Evolutionary conservation across 1,140 invertebrate genomes (phyloP).

Genomic region (Drosophila pseudoananassae): DNA sequence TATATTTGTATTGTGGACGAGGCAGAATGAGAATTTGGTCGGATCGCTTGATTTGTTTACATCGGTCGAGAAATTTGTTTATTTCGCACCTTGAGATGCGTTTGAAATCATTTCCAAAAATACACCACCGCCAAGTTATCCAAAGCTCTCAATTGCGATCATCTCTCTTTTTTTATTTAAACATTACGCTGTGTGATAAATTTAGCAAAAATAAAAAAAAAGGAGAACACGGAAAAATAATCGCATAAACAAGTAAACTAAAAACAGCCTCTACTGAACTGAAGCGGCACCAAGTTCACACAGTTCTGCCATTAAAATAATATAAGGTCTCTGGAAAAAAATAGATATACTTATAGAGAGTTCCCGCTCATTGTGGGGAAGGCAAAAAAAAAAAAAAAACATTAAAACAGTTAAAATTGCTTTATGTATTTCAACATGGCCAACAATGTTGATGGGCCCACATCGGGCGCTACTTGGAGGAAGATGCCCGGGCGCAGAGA

Average conservation of each 20-base stretch:
- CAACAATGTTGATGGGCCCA: slow-evolving; percentile 45
- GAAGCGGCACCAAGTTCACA: slow-evolving; percentile 58
- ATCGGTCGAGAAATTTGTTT: slow-evolving; percentile 63
- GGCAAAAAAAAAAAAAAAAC: slow-evolving; percentile 22
- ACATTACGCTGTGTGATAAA: slow-evolving; percentile 47
- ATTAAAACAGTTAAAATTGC: slow-evolving; percentile 80
- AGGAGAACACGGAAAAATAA: slow-evolving; percentile 49
- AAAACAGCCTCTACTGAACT: slow-evolving; percentile 12
- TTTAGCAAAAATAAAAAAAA: slow-evolving; percentile 61
- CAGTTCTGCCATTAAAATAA: slow-evolving; percentile 65
- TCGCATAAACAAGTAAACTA: slow-evolving; percentile 65
- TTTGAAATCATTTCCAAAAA: slow-evolving; percentile 83
- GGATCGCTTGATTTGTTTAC: slow-evolving; percentile 69
- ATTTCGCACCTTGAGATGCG: slow-evolving; percentile 78
- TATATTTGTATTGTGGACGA: slow-evolving; percentile 21
- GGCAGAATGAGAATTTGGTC: slow-evolving; percentile 13
- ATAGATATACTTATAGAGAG: slow-evolving; percentile 2
- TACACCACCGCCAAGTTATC: slow-evolving; percentile 42
- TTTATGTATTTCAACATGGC: slow-evolving; percentile 78
- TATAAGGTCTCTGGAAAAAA: slow-evolving; percentile 14
- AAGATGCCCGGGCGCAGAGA: not conserved
- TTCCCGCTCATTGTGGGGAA: slow-evolving; percentile 16
- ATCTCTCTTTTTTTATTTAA: not conserved
- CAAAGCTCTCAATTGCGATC: slow-evolving; percentile 21
- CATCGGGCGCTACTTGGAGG: slow-evolving; percentile 64